A percentile compares a stretch with the other conserved stretches of the same genome.
Evolutionary conservation across 2,888 invertebrate genomes (phyloP).

Genomic region (Abscondita cerata): DNA sequence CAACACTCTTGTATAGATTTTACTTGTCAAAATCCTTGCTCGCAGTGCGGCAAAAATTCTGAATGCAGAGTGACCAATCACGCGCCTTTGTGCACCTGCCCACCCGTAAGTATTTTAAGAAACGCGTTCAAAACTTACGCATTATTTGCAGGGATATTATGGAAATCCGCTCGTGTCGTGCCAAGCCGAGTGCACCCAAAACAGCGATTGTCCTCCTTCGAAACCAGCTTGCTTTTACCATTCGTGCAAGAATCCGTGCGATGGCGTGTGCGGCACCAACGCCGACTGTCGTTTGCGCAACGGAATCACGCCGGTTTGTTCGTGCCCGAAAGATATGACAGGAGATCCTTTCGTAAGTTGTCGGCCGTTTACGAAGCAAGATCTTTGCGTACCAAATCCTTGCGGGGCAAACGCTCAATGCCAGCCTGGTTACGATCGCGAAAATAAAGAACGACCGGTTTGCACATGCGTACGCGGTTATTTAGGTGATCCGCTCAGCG

Average conservation of each 20-base stretch:
- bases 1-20: constrained; percentile 77
- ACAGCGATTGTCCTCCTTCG: constrained; percentile 78
- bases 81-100: constrained; percentile 79
- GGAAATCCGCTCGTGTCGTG: constrained; percentile 81
- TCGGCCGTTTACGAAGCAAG: constrained; percentile 82
- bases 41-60: constrained; percentile 77
- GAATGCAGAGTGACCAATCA: constrained; percentile 80
- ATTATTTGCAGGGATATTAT: constrained; percentile 75
- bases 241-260: constrained; percentile 84
- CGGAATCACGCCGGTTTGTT: constrained; percentile 83
- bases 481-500: constrained; percentile 76
- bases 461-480: constrained; percentile 83
- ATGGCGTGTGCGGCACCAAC: constrained; percentile 78
- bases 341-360: constrained; percentile 85
- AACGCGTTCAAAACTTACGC: no score
- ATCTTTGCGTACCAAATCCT: constrained; percentile 87
- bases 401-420: constrained; percentile 82
- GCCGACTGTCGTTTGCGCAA: constrained; percentile 79
- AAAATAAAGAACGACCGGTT: constrained; percentile 82
- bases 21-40: constrained; percentile 80
- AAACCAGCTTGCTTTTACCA: constrained; percentile 83
- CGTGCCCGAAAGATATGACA: constrained; percentile 86
- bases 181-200: constrained; percentile 79
- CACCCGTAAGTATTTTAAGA: constrained; percentile 73
- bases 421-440: constrained; percentile 82